These are phyloP conservation scores for Tolmerus cingulatus DNA, from an alignment of 2,888 invertebrate species.

Conservation along the genomic window DNA sequence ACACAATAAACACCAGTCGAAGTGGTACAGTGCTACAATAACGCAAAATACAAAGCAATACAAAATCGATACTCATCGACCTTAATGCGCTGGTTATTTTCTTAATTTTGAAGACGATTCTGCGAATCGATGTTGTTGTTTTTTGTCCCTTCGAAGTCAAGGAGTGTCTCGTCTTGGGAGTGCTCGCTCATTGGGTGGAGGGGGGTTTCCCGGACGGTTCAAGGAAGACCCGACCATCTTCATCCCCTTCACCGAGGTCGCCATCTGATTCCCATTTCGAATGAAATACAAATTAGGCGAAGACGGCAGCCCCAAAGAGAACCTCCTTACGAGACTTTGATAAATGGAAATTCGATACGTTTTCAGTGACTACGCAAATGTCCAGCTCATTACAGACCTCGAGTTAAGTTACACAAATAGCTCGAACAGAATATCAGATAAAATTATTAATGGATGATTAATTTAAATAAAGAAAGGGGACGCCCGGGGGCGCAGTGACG, in stretches of 20 bases:
- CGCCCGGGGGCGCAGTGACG: background rate
- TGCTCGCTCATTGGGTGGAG: background rate
- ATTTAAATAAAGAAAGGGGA: slow-evolving; percentile 48
- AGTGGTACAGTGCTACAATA: slow-evolving; percentile 15
- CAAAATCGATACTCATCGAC: slow-evolving; percentile 39
- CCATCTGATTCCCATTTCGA: slow-evolving; percentile 46
- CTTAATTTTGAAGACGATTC: slow-evolving; percentile 18
- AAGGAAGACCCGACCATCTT: background rate
- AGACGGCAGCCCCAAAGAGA: slow-evolving; percentile 6
- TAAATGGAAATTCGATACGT: slow-evolving; percentile 50
- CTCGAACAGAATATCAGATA: slow-evolving; percentile 48
- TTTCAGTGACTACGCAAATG: slow-evolving; percentile 50
- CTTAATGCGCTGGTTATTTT: slow-evolving; percentile 33
- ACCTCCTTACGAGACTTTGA: slow-evolving; percentile 46
- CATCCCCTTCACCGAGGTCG: background rate
- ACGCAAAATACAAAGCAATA: slow-evolving; percentile 2
- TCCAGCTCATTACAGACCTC: slow-evolving; percentile 47
- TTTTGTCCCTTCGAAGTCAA: slow-evolving; percentile 19
- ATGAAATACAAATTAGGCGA: slow-evolving; percentile 46
- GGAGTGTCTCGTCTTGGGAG: background rate
- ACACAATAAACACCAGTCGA: slow-evolving; percentile 30
- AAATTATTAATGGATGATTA: slow-evolving; percentile 50
- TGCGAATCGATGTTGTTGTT: background rate
- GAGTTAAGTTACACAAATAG: slow-evolving; percentile 48
- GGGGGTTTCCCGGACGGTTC: background rate